phyloP scores from a whole-genome alignment of 2,113 vertebrate species.

The Phrynosoma blainvillii region DNA sequence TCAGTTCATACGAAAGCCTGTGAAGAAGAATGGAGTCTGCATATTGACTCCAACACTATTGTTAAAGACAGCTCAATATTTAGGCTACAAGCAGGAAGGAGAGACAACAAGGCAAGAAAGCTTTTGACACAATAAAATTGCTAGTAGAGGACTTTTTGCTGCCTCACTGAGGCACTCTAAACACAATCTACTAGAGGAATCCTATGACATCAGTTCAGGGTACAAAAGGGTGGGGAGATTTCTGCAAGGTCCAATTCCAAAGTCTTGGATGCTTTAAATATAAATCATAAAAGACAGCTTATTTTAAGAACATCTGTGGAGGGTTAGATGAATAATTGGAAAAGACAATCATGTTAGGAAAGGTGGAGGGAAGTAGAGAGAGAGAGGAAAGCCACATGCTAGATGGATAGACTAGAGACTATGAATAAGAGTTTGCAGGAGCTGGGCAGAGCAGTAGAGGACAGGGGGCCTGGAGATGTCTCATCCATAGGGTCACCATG shows the following conservation, averaged over 20 bases:
- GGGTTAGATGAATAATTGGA: neutral
- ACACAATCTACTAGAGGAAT: neutral
- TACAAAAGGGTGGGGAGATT: neutral
- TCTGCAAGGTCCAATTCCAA: neutral
- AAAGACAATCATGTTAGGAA: no score
- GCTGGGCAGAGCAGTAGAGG: neutral
- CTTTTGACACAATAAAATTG: neutral
- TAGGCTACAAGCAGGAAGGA: neutral
- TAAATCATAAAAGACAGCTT: neutral
- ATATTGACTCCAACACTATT: neutral
- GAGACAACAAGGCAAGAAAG: neutral
- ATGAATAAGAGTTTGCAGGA: neutral
- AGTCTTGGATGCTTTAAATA: neutral
- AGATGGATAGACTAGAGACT: no score
- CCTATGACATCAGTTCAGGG: neutral
- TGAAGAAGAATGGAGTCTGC: neutral
- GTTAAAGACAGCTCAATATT: neutral
- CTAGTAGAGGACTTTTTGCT: no score
- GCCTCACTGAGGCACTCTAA: no score
- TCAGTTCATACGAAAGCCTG: neutral
- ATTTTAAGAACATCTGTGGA: neutral
- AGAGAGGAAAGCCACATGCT: no score
- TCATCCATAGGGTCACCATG: no score
- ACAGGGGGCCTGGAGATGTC: no score
- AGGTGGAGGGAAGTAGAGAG: no score